Percentiles rank a stretch among this genome's conserved stretches.
Conservation (phyloP, 2,113 vertebrate species). For the Cyrtonyx montezumae region DNA sequence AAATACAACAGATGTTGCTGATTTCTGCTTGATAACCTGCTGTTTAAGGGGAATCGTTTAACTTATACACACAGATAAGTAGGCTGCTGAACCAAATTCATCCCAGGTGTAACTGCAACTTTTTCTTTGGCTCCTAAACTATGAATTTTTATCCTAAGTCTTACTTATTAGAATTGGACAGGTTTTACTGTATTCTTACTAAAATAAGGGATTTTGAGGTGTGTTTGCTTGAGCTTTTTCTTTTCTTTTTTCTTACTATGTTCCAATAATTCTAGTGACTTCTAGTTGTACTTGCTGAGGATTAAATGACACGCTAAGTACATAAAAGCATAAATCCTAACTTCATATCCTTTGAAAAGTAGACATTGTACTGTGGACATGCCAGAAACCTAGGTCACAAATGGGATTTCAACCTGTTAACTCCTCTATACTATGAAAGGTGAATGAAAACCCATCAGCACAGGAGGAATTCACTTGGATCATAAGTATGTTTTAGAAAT, state of each 20-base stretch:
- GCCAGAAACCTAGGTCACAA: background rate
- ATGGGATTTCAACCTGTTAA: conserved; percentile 17
- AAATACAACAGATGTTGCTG: conserved; percentile 60
- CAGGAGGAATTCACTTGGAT: background rate
- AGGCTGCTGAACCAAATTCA: conserved; percentile 46
- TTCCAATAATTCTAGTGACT: background rate
- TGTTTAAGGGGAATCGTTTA: conserved; percentile 57
- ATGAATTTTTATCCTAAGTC: background rate
- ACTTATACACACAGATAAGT: conserved; percentile 25
- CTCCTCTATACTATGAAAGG: background rate
- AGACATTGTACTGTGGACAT: background rate
- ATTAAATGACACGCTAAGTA: background rate
- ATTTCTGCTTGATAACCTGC: conserved; percentile 55
- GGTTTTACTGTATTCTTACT: background rate
- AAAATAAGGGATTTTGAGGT: background rate
- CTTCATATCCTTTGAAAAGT: background rate
- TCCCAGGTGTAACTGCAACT: conserved; percentile 30
- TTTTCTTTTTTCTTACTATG: no score
- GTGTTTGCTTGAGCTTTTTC: background rate
- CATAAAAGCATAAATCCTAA: background rate
- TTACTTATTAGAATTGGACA: background rate
- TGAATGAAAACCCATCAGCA: background rate
- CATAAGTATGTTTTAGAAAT: background rate
- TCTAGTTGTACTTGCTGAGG: background rate
- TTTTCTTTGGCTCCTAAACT: background rate